Percentiles rank a stretch among this genome's conserved stretches.
These are phyloP conservation scores for Pogonus chalceus DNA, from an alignment of 1,140 invertebrate genomes.

Conservation along the genomic window DNA sequence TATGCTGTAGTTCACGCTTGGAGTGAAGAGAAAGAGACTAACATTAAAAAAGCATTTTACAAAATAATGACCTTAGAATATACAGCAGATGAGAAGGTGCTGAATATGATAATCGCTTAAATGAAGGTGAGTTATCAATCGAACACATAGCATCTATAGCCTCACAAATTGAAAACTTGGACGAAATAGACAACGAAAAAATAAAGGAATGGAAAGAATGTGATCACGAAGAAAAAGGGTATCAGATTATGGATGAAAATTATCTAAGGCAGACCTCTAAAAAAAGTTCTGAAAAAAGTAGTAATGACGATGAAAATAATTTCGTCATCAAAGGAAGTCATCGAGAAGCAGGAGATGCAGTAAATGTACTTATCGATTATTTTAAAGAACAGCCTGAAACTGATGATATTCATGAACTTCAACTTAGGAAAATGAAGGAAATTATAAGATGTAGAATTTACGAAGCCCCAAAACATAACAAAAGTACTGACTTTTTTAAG, in stretches of 20 bases:
- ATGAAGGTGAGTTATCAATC: background rate
- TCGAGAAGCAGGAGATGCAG: background rate
- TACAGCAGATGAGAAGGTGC: background rate
- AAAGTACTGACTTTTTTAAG: background rate
- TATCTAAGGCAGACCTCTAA: background rate
- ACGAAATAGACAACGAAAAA: background rate
- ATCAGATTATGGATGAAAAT: background rate
- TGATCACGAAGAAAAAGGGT: background rate
- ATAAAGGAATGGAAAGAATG: background rate
- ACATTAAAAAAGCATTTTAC: conserved; percentile 16
- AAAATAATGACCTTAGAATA: conserved; percentile 18
- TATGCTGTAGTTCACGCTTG: conserved; percentile 12
- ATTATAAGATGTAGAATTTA: background rate
- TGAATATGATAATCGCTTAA: background rate
- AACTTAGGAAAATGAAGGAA: background rate
- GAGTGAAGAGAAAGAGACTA: conserved; percentile 14
- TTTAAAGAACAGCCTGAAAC: background rate
- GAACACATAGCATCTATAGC: background rate
- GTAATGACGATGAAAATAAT: background rate
- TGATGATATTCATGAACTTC: background rate
- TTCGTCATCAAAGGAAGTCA: background rate
- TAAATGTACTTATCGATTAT: background rate
- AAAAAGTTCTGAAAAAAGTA: background rate
- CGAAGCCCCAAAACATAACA: background rate
- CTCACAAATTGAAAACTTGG: background rate